These are phyloP conservation scores for Rutilus rutilus DNA, from an alignment of 2,113 vertebrate genomes.

Conservation along the genomic window DNA sequence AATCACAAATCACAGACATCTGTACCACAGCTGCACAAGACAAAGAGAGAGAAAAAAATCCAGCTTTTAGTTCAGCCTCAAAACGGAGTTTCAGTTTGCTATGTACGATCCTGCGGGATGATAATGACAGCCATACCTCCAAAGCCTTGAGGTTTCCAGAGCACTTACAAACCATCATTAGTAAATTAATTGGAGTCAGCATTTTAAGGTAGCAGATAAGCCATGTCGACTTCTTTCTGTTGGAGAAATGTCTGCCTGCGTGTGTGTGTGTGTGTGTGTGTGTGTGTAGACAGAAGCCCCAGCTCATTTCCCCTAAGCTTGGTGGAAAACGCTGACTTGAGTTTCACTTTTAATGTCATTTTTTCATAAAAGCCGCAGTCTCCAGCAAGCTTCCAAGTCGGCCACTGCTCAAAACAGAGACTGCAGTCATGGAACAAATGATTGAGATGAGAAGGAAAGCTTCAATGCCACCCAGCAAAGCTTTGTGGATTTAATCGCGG, in stretches of 20 bases:
- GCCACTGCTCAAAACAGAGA: conserved; percentile 47
- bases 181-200: conserved; percentile 43
- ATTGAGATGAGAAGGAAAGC: conserved; percentile 55
- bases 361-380: conserved; percentile 74
- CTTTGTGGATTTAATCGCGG: not conserved
- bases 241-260: conserved; percentile 38
- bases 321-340: conserved; percentile 78
- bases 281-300: conserved; percentile 27
- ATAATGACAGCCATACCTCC: conserved; percentile 40
- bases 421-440: conserved; percentile 65
- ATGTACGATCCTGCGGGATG: conserved; percentile 39
- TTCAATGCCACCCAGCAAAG: conserved; percentile 56
- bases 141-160: not conserved
- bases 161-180: conserved; percentile 38
- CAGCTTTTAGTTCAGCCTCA: conserved; percentile 68
- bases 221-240: conserved; percentile 42
- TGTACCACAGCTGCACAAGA: conserved; percentile 22
- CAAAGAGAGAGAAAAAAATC: conserved; percentile 31
- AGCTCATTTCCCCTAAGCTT: conserved; percentile 59
- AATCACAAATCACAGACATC: conserved; percentile 27
- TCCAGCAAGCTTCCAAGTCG: conserved; percentile 70
- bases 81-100: conserved; percentile 53
- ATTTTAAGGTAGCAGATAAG: conserved; percentile 35
- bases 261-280: not conserved
- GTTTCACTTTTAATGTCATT: conserved; percentile 67